Evolutionary conservation across 2,797 vertebrate species (phyloP), one percentile per base, ranked within the genome.

Genomic region (Etheostoma nigrum): DNA sequence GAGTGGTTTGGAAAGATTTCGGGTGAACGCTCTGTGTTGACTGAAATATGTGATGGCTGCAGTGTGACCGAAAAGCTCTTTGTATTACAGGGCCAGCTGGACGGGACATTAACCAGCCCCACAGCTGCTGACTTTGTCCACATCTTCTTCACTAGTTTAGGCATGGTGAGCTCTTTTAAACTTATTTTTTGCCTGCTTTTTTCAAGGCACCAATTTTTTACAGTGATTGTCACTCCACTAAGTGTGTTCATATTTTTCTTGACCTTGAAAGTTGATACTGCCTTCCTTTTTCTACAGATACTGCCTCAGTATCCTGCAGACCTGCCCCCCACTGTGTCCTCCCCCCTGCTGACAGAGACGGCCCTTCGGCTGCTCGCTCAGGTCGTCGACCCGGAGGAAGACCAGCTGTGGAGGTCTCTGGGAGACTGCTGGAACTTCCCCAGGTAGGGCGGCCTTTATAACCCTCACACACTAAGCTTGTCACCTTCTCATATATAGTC

Each of bases 361-460:
- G 89, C 96, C 7, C 15, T 97, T 53, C 5, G 57, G 36, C 81
- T 98, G 74, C 89, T 99, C 9, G 86, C 81, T 44, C 63, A 69
- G 7, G 91, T 76, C 6, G 87, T 97, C 19, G 59, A 5, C 30
- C 90, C 72, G 0, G 64, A 91, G 0, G 94, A 98, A 55, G 84
- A 85, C 4, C 0, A 7, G 0, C 68, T 95, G 15, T 98, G 96
- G 97, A 88, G 57, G 67, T 89, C 40, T 4, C 91, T 98, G 59
- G 97, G 97, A 25, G 58, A 63, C 0, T 72, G 91, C 54, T 99
- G 98, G 98, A 95, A 85, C 67, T 40, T 91, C 23, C 90, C 94
- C 71, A 92, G 92, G 98, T 98, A 78, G 6, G 62, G 11, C 2
- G 15, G 13, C 18, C 18, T 68, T 75, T 44, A 60, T 11, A 54